Conservation (phyloP, 23 tunicate species). For the Phallusia fumigata region DNA sequence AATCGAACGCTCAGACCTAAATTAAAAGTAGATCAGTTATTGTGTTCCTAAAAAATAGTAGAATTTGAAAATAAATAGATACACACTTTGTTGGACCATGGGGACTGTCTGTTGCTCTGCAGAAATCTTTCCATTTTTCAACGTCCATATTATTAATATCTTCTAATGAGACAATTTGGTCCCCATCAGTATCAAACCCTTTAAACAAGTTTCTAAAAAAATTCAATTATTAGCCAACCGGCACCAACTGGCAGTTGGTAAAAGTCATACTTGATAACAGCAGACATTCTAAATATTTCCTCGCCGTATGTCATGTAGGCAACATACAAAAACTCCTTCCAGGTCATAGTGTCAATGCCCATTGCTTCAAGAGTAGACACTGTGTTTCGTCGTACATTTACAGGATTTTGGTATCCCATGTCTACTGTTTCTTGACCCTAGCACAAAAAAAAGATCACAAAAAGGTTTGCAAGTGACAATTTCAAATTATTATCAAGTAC, state of each 20-base stretch:
- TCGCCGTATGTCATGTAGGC: not conserved
- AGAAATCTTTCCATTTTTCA: constrained; percentile 54
- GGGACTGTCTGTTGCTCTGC: constrained; percentile 36
- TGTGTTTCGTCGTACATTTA: not conserved
- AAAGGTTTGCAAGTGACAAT: too few relatives aligned
- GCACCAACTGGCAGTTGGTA: not conserved
- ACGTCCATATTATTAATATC: constrained; percentile 30
- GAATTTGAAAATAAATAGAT: not conserved
- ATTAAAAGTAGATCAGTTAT: not conserved
- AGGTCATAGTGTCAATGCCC: not conserved
- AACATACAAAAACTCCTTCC: constrained; percentile 16
- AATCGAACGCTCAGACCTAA: constrained; percentile 3
- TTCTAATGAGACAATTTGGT: constrained; percentile 12
- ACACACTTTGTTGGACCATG: constrained; percentile 72
- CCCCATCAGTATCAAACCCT: constrained; percentile 31
- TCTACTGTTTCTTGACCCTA: constrained; percentile 90
- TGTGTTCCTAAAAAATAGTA: not conserved
- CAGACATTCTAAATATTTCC: not conserved
- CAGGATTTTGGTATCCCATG: constrained; percentile 84
- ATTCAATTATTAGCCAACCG: too few relatives aligned
- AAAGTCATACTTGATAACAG: not conserved
- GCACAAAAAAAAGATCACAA: too few relatives aligned
- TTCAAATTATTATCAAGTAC: too few relatives aligned
- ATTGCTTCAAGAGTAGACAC: not conserved
- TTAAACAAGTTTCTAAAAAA: constrained; percentile 18